A percentile compares a stretch with the other conserved stretches of the same genome.
phyloP scores from a whole-genome alignment of 2,113 vertebrate genomes.

The Ifrita kowaldi region DNA sequence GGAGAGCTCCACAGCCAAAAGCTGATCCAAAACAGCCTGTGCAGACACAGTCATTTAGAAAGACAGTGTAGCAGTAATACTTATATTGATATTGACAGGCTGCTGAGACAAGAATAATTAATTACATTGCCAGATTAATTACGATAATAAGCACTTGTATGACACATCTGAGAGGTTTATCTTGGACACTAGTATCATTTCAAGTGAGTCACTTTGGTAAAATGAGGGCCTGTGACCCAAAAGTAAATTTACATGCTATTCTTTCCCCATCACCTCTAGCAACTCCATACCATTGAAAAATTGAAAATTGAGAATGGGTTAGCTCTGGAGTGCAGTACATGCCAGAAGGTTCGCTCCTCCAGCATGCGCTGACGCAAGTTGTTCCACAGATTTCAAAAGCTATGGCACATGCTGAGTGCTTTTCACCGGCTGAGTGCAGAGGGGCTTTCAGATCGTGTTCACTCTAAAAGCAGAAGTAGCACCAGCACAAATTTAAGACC shows the following conservation, averaged over 20 bases:
- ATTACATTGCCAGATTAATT: not conserved
- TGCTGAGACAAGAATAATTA: not conserved
- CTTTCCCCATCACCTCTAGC: not conserved
- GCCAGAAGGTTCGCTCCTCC: not conserved
- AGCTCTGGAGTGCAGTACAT: fast-evolving
- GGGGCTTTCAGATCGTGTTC: constrained; percentile 41
- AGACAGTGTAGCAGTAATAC: not conserved
- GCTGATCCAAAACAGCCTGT: not conserved
- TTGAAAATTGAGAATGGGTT: not conserved
- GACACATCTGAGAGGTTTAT: not conserved
- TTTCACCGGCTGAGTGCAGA: not conserved
- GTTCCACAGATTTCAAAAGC: not conserved
- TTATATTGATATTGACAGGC: not conserved
- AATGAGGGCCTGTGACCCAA: not conserved
- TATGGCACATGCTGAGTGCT: not conserved
- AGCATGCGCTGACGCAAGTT: not conserved
- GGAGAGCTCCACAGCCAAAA: not conserved
- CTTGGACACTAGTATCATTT: not conserved
- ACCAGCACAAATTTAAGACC: constrained; percentile 22
- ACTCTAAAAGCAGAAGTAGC: constrained; percentile 64
- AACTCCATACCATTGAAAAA: not conserved
- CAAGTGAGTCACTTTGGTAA: constrained; percentile 23
- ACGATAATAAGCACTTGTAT: not conserved
- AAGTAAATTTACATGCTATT: not conserved
- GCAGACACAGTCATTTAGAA: not conserved